These are phyloP conservation scores for Solenopsis invicta DNA, from an alignment of 1,140 invertebrate species.

Conservation along the genomic window DNA sequence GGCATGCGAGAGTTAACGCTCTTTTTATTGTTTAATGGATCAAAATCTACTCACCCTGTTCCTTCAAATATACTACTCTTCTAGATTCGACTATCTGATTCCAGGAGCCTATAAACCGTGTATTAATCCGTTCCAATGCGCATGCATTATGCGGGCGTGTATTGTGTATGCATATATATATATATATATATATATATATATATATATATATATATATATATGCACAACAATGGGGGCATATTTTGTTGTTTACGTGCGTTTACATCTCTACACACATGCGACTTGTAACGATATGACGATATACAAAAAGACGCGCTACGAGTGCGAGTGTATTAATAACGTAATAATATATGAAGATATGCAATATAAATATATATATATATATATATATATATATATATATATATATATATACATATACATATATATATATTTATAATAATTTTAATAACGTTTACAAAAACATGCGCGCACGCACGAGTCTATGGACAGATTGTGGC, in stretches of 20 bases:
- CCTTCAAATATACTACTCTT: conserved; percentile 66
- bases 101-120: conserved; percentile 80
- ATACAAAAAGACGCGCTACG: conserved; percentile 58
- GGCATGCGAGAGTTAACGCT: conserved; percentile 40
- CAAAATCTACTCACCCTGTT: conserved; percentile 56
- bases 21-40: conserved; percentile 56
- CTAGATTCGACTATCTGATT: conserved; percentile 74
- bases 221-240: conserved; percentile 53
- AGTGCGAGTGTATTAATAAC: conserved; percentile 74
- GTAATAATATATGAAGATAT: conserved; percentile 82
- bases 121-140: conserved; percentile 86
- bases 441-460: conserved; percentile 87
- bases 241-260: conserved; percentile 65
- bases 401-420: conserved; percentile 86
- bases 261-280: conserved; percentile 53
- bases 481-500: conserved; percentile 64
- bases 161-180: conserved; percentile 40
- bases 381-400: conserved; percentile 83
- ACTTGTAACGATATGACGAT: conserved; percentile 50
- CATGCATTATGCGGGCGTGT: conserved; percentile 75
- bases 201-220: conserved; percentile 53
- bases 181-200: conserved; percentile 24
- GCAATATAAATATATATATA: conserved; percentile 87
- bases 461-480: conserved; percentile 61
- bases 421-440: conserved; percentile 85